Conservation (phyloP, 2,113 vertebrate genomes). For the Lamprologus ornatipinnis region DNA sequence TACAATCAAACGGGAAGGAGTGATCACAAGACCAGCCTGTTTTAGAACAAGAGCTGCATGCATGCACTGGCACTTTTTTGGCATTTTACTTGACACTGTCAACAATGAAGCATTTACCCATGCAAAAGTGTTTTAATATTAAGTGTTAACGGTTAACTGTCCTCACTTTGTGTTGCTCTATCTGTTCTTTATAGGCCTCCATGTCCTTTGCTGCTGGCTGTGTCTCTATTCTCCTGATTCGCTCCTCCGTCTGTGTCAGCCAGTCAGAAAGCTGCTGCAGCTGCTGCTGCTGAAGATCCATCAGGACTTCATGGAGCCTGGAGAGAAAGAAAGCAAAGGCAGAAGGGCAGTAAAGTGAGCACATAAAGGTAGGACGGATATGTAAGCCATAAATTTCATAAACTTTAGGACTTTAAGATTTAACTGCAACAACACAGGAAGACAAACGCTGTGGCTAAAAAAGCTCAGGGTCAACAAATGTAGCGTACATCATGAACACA, state of each 20-base stretch:
- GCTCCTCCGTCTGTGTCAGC: constrained; percentile 84
- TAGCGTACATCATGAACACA: neutral
- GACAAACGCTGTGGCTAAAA: neutral
- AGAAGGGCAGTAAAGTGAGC: neutral
- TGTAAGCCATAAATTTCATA: neutral
- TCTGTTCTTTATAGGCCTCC: constrained; percentile 75
- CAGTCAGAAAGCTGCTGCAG: constrained; percentile 90
- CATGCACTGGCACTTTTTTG: neutral
- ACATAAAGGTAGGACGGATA: neutral
- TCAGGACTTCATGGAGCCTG: constrained; percentile 92
- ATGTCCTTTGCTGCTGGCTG: constrained; percentile 70
- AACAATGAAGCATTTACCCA: neutral
- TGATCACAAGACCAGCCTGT: neutral
- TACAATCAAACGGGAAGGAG: neutral
- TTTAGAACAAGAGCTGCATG: neutral
- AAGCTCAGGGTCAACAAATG: neutral
- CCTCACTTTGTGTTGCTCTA: constrained; percentile 85
- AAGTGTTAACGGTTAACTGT: neutral
- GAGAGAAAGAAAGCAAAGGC: neutral
- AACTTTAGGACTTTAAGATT: neutral
- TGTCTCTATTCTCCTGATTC: constrained; percentile 87
- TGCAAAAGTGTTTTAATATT: neutral
- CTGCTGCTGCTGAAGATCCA: constrained; percentile 93
- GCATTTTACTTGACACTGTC: neutral
- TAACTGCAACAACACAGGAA: neutral